Base-by-base conservation (phyloP, 2,113 vertebrate species). In the Ramphastos sulfuratus region DNA sequence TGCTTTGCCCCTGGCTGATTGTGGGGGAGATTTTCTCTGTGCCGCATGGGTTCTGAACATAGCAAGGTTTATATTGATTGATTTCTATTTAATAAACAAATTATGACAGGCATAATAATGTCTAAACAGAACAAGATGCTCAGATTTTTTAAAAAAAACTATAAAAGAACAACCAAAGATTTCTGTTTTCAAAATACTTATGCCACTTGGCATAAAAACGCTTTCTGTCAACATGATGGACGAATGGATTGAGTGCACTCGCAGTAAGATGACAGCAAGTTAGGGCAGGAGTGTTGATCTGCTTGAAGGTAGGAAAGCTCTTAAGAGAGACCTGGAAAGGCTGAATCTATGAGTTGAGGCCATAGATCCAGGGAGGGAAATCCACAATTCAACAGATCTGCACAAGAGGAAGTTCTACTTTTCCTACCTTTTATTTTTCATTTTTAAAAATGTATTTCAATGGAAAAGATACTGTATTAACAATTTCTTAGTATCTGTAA, bases 31-130 rank as follows among this genome's bases (percentile, higher is more conserved):
- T 81, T 77, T 89, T 89, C 65, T 82, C 61, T 85, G 69, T 2
- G 24, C 48, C 95, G 85, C 18, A 77, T 95, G 93, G 87, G 82
- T 83, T 96, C 72, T 81, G 73, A 91, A 33, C 73, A 86, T 91
- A 81, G 44, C 91, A 91, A 94, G 91, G 85, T 95, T 95, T 94
- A 77, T 86, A 94, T 86, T 90, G 94, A 87, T 73, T 83, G 91
- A 61, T 91, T 95, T 91, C 31, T 94, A 65, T 87, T 95, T 94
- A 94, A 95, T 91, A 95, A 94, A 95, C 89, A 96, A 72, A 81
- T 55, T 48, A 60, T 94, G 96, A 94, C 85, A 96, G 64, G 79
- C 78, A 92, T 91, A 95, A 94, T 92, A 93, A 90, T 92, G 85
- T 80, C 95, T 91, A 94, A 94, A 92, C 85, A 94, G 79, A 92